Base-by-base conservation (phyloP, 2,113 vertebrate genomes). In the Cromileptes altivelis region DNA sequence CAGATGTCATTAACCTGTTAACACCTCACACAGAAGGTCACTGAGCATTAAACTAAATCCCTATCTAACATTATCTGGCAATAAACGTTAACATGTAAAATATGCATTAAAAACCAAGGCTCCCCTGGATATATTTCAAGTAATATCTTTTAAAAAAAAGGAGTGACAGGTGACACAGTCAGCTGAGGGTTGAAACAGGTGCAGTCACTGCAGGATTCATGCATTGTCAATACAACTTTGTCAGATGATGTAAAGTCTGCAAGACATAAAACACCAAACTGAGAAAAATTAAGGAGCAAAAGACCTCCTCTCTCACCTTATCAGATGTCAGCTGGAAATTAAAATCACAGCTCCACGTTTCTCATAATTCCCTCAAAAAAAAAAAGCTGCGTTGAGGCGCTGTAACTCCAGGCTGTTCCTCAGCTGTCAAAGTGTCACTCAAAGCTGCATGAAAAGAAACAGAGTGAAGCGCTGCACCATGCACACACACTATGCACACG, bases 311-410 rank as follows among this genome's bases (percentile, higher is more conserved):
- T 67, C 90, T 93, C 87, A 94, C 93, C 93, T 90, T 62, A 12
- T 89, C 71, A 76, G 52, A 65, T 87, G 88, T 87, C 75, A 90
- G 69, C 0, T 73, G 49, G 15, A 62, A 60, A 53, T 9, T 33
- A 19, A n/a, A 56, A 62, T 90, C 89, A 93, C 86, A 86, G 80
- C 67, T 91, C 76, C 83, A 68, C 62, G 75, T 77, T 78, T 82
- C 53, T 91, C 91, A 91, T 89, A 52, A 70, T 88, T 75, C 63
- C 78, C 72, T 45, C 30, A 30, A 30, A 77, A 30, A 80, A 30
- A 30, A 77, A 30, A 80, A 73, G 79, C 45, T 65, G 50, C 33
- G 58, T 75, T 55, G 3, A 33, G 50, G 27, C 10, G 11, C 69
- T n/a, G 73, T 49, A 69, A 21, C 45, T 70, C 81, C 58, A 42